Evolutionary conservation across 1,140 invertebrate genomes (phyloP).

Genomic region (Diploscapter pachys): DNA sequence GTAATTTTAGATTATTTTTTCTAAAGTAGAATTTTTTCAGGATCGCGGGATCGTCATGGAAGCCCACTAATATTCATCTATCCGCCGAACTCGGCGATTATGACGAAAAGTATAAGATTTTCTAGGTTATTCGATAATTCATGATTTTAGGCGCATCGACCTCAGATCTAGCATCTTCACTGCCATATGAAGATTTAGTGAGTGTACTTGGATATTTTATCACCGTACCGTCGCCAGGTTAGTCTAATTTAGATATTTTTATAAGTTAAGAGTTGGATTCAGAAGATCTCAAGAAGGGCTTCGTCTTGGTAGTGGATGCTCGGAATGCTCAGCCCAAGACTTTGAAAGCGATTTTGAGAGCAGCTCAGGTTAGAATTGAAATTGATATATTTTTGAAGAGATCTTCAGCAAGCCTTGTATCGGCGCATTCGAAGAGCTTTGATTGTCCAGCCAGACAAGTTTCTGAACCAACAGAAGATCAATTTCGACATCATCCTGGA

Average conservation of each 20-base stretch:
- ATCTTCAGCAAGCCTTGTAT: constrained; percentile 28
- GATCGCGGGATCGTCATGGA: constrained; percentile 11
- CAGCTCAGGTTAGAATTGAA: not conserved
- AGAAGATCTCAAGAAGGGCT: not conserved
- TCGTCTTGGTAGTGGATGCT: constrained; percentile 4
- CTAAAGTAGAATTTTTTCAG: constrained; percentile 12
- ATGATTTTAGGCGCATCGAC: constrained; percentile 3
- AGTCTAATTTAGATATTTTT: no score
- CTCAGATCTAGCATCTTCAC: constrained; percentile 2
- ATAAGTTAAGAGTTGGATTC: not conserved
- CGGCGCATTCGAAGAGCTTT: constrained; percentile 24
- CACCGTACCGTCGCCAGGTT: no score
- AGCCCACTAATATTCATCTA: constrained; percentile 15
- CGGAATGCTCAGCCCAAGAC: constrained; percentile 1
- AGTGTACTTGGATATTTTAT: constrained; percentile 1
- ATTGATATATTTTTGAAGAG: not conserved
- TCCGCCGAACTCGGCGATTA: not conserved
- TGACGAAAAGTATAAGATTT: no score
- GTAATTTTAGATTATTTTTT: constrained; percentile 13
- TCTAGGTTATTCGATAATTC: not conserved
- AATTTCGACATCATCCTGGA: constrained; percentile 28
- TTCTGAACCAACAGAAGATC: constrained; percentile 34
- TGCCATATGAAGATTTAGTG: constrained; percentile 16
- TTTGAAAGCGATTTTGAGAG: not conserved
- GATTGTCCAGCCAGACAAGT: constrained; percentile 36